Conservation (phyloP, 2,113 vertebrate species). For the Misgurnus mizolepis region DNA sequence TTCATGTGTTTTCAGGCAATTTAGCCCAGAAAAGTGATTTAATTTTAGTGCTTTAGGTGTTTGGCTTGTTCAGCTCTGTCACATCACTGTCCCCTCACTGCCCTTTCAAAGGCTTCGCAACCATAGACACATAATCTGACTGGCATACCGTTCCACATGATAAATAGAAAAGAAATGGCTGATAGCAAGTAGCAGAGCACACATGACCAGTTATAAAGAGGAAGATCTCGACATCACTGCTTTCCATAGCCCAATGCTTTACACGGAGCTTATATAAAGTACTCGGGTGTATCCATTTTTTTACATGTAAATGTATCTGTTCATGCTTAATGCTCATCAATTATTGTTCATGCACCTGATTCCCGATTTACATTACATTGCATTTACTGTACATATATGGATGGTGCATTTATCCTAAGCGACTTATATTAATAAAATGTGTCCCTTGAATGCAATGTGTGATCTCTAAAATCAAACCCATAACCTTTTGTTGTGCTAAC, state of each 20-base stretch:
- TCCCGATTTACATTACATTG: too few species aligned
- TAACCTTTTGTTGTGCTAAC: too few species aligned
- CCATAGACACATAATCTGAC: constrained; percentile 15
- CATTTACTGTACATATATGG: too few species aligned
- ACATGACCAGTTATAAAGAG: constrained; percentile 13
- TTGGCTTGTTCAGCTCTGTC: constrained; percentile 14
- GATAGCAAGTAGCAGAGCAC: constrained; percentile 2
- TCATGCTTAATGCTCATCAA: too few species aligned
- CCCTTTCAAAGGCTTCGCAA: constrained; percentile 32
- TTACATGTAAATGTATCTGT: too few species aligned
- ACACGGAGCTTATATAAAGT: neutral
- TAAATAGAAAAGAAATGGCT: constrained; percentile 30
- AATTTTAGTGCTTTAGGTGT: constrained; percentile 14
- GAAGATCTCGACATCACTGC: neutral
- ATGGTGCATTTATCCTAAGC: too few species aligned
- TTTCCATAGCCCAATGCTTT: neutral
- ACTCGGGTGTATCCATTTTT: too few species aligned
- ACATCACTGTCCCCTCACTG: constrained; percentile 7
- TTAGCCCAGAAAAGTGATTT: constrained; percentile 14
- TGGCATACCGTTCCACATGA: constrained; percentile 32
- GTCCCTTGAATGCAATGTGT: too few species aligned
- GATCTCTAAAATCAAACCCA: too few species aligned
- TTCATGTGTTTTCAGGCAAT: neutral
- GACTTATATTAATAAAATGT: too few species aligned
- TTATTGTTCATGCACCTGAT: too few species aligned